These are phyloP conservation scores for Spermophilus dauricus DNA, from an alignment of 2,113 vertebrate species.

Conservation along the genomic window DNA sequence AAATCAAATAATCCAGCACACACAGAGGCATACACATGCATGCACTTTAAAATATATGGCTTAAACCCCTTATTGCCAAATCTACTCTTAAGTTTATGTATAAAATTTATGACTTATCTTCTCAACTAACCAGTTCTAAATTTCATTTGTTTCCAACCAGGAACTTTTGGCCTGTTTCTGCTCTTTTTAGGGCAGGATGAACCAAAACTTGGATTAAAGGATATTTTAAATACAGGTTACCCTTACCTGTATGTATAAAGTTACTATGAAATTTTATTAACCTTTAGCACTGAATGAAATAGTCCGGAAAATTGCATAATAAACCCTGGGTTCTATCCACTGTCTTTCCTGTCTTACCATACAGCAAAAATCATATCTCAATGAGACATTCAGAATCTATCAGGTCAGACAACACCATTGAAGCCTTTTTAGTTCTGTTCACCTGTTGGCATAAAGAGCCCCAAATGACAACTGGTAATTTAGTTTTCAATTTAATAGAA, in stretches of 20 bases:
- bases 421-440: background rate
- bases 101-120: background rate
- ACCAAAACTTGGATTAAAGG: background rate
- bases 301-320: background rate
- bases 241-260: background rate
- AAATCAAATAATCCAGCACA: background rate
- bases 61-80: background rate
- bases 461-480: background rate
- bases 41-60: background rate
- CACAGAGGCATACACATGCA: fast-evolving
- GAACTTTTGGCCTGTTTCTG: background rate
- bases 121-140: background rate
- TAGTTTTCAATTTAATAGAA: background rate
- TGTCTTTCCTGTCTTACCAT: background rate
- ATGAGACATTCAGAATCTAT: background rate
- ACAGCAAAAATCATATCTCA: background rate
- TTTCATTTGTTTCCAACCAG: background rate
- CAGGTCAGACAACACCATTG: background rate
- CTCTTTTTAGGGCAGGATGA: background rate
- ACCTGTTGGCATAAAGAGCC: background rate
- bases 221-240: background rate
- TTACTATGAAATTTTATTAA: background rate
- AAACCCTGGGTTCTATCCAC: background rate
- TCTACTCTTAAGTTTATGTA: background rate
- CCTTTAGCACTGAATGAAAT: background rate